These are phyloP conservation scores for Catharus fuscescens DNA, from an alignment of 2,113 vertebrate species.

Conservation along the genomic window DNA sequence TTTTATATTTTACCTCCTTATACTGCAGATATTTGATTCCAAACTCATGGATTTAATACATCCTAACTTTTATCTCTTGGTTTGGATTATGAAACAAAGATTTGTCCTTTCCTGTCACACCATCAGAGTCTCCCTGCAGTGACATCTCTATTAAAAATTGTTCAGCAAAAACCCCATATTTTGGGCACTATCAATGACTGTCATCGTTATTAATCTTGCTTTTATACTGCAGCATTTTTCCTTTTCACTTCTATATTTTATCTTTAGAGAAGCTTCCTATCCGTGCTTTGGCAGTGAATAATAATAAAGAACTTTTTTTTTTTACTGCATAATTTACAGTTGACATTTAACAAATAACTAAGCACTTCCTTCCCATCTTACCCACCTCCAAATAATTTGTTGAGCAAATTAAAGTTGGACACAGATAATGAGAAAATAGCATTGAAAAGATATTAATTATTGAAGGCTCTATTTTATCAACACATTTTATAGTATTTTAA, in stretches of 20 bases:
- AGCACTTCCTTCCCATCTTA: background rate
- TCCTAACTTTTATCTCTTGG: background rate
- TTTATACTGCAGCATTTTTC: background rate
- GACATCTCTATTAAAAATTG: background rate
- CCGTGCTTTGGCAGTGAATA: background rate
- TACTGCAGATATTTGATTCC: background rate
- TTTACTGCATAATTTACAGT: background rate
- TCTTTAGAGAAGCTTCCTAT: background rate
- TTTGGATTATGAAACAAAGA: background rate
- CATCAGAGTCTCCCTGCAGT: background rate
- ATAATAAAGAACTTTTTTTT: background rate
- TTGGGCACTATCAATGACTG: background rate
- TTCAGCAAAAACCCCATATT: background rate
- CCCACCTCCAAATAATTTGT: background rate
- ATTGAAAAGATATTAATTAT: background rate
- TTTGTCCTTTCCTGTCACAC: background rate
- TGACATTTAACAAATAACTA: background rate
- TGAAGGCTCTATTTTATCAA: background rate
- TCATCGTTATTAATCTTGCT: background rate
- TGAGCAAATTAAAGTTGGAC: background rate
- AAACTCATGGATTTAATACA: background rate
- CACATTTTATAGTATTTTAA: rapidly evolving
- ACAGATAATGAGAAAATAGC: background rate
- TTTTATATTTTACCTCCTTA: background rate
- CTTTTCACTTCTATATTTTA: background rate